Percentiles rank a stretch among this genome's conserved stretches.
These are phyloP conservation scores for Climacteris rufus DNA, from an alignment of 2,113 vertebrate genomes.

Conservation along the genomic window DNA sequence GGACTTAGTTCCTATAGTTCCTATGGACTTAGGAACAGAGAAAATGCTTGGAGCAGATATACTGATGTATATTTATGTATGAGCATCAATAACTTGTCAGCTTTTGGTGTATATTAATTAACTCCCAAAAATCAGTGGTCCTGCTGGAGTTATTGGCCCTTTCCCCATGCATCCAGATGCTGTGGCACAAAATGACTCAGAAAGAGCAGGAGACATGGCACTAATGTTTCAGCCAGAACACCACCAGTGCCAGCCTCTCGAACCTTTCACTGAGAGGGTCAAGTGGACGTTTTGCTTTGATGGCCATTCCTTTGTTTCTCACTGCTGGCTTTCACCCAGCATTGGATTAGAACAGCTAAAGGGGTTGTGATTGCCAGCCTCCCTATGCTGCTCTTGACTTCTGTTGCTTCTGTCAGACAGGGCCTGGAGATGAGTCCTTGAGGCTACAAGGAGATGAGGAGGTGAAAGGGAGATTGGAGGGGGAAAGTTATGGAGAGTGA, in stretches of 20 bases:
- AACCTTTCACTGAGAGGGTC: background rate
- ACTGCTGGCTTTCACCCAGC: background rate
- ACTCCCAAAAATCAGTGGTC: background rate
- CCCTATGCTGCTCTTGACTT: background rate
- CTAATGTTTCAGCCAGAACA: background rate
- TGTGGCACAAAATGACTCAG: background rate
- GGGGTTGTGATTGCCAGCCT: background rate
- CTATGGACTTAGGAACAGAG: background rate
- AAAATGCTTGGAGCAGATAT: background rate
- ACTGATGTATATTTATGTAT: too few relatives aligned
- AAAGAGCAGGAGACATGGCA: background rate
- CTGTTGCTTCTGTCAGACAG: background rate
- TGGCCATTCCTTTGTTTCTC: background rate
- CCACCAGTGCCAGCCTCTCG: background rate
- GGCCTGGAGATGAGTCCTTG: background rate
- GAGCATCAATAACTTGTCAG: rapidly evolving
- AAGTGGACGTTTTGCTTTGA: background rate
- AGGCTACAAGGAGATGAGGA: background rate
- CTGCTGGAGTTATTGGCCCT: background rate
- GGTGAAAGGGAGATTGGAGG: background rate
- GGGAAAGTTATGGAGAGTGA: background rate
- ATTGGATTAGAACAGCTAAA: background rate
- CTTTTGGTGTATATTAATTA: background rate
- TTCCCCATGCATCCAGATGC: background rate
- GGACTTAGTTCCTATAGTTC: too few relatives aligned